Conservation (phyloP, 2,888 invertebrate species). For the Schizaphis graminum region DNA sequence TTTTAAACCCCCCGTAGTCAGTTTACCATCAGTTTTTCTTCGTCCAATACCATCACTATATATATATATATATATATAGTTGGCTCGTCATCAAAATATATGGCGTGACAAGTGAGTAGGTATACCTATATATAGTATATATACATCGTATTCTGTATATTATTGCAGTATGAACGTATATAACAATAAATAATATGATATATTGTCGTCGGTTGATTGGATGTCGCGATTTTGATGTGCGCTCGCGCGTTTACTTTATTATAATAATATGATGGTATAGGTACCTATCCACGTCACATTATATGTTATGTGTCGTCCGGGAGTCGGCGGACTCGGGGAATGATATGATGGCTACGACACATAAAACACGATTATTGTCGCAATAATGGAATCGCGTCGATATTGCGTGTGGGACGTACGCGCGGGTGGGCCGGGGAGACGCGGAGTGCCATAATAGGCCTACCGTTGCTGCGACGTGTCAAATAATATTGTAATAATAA, state of each 20-base stretch:
- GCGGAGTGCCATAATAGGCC: neutral
- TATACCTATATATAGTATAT: neutral
- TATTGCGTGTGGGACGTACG: neutral
- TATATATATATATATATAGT: neutral
- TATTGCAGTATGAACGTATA: neutral
- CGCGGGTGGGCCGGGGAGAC: neutral
- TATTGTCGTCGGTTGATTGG: slow-evolving; percentile 39
- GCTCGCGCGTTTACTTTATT: neutral
- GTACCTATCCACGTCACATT: neutral
- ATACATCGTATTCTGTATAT: neutral
- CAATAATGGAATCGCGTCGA: neutral
- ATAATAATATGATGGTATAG: too few species aligned
- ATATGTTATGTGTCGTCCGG: neutral
- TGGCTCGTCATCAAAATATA: neutral
- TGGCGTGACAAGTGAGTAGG: neutral
- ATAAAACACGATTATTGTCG: neutral
- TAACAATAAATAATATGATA: neutral
- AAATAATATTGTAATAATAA: neutral
- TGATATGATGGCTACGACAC: neutral
- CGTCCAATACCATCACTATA: neutral
- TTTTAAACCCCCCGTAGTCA: neutral
- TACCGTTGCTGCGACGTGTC: slow-evolving; percentile 11
- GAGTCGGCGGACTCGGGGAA: neutral
- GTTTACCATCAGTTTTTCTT: neutral
- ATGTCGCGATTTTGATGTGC: slow-evolving; percentile 44